These are phyloP conservation scores for Acrocera orbiculus DNA, from an alignment of 2,888 invertebrate species.

Conservation along the genomic window DNA sequence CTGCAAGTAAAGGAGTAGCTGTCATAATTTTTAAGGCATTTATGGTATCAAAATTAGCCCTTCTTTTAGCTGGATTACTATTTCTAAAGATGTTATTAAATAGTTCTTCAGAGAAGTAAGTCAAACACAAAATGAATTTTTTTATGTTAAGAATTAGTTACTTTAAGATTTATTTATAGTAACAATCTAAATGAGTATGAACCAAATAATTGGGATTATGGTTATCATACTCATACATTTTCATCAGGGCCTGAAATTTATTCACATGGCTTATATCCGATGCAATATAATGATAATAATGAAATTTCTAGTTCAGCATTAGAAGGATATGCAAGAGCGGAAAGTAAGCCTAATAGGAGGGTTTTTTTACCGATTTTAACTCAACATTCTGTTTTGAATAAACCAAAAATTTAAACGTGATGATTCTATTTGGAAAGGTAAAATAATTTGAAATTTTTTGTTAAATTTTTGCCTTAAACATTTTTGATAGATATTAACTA, in stretches of 20 bases:
- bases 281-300: too few relatives aligned
- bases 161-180: neutral
- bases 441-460: too few relatives aligned
- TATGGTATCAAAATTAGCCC: constrained; percentile 48
- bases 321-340: constrained; percentile 21
- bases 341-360: constrained; percentile 23
- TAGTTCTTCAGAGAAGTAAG: constrained; percentile 33
- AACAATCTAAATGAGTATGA: constrained; percentile 1
- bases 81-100: constrained; percentile 44
- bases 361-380: too few relatives aligned
- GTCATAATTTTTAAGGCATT: constrained; percentile 48
- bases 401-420: constrained; percentile 26
- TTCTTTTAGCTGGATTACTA: constrained; percentile 43
- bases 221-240: constrained; percentile 17
- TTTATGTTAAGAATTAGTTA: too few relatives aligned
- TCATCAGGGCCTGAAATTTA: constrained; percentile 20
- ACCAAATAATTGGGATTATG: constrained; percentile 30
- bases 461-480: too few relatives aligned
- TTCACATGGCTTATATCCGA: constrained; percentile 22
- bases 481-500: too few relatives aligned
- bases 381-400: too few relatives aligned
- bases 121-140: neutral
- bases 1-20: constrained; percentile 42
- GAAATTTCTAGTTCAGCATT: constrained; percentile 19
- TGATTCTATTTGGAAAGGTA: constrained; percentile 17